A percentile compares a stretch with the other conserved stretches of the same genome.
These are phyloP conservation scores for Masticophis lateralis DNA, from an alignment of 2,797 vertebrate genomes.

Conservation along the genomic window DNA sequence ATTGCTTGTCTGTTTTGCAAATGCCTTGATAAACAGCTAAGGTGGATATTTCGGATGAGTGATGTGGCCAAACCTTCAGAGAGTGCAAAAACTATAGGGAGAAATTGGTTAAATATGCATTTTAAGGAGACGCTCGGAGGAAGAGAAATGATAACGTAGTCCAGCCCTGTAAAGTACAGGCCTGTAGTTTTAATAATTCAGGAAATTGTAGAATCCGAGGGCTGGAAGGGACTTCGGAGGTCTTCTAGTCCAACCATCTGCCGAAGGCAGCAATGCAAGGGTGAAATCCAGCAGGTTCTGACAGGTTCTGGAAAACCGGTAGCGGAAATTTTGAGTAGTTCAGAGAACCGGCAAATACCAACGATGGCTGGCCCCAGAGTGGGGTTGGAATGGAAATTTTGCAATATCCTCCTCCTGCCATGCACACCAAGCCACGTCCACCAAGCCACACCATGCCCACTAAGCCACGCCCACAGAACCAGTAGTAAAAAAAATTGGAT, in stretches of 20 bases:
- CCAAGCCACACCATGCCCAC: no score
- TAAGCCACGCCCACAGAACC: no score
- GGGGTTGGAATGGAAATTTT: no score
- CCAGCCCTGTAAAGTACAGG: conserved; percentile 55
- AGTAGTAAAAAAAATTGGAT: no score
- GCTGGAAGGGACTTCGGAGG: background rate
- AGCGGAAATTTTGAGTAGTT: no score
- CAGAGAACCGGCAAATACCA: no score
- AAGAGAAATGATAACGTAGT: conserved; percentile 46
- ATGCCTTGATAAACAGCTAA: conserved; percentile 74
- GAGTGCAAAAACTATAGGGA: conserved; percentile 52
- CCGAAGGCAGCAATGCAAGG: background rate
- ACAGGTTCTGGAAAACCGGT: no score
- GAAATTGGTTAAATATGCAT: conserved; percentile 67
- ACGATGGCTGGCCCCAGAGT: no score
- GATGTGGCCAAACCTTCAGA: conserved; percentile 66
- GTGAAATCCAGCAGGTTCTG: no score
- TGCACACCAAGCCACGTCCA: no score
- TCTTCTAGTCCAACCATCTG: background rate
- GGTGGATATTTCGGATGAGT: conserved; percentile 75
- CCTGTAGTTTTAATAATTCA: conserved; percentile 66
- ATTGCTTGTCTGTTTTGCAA: conserved; percentile 75
- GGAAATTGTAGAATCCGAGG: background rate
- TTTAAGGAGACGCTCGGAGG: conserved; percentile 62
- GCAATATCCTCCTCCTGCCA: no score